Conservation (phyloP, 2,113 vertebrate species). For the Tauraco erythrolophus region DNA sequence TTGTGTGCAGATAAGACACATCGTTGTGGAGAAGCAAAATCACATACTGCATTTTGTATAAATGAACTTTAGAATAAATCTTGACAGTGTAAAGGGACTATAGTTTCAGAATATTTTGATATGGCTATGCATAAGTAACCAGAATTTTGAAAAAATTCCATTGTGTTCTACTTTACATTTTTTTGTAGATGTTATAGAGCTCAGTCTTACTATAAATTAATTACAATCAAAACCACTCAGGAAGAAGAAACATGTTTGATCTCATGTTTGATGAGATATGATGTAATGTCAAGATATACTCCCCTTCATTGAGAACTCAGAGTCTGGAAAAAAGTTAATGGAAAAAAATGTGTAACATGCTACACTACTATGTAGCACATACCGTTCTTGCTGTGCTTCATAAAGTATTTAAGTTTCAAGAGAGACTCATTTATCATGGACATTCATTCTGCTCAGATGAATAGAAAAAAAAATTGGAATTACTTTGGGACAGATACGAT, state of each 20-base stretch:
- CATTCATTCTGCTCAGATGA: background rate
- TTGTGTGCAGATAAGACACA: background rate
- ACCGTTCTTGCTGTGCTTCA: background rate
- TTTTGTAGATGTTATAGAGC: background rate
- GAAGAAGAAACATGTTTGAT: background rate
- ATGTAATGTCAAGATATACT: background rate
- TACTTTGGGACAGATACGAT: background rate
- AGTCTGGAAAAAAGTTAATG: background rate
- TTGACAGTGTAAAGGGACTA: background rate
- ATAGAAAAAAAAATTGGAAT: background rate
- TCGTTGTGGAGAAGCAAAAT: background rate
- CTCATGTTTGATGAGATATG: background rate
- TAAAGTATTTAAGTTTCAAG: background rate
- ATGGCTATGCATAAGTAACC: background rate
- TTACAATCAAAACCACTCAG: background rate
- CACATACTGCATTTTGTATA: background rate
- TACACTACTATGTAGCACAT: background rate
- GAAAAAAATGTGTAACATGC: background rate
- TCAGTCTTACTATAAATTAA: background rate
- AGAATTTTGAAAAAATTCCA: background rate
- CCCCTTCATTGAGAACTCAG: background rate
- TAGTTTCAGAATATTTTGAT: background rate
- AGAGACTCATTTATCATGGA: background rate
- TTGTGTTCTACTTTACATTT: too few relatives aligned
- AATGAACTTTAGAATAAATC: background rate